Evolutionary conservation across 2,888 invertebrate genomes (phyloP).

Genomic region (Periphyllus acericola): DNA sequence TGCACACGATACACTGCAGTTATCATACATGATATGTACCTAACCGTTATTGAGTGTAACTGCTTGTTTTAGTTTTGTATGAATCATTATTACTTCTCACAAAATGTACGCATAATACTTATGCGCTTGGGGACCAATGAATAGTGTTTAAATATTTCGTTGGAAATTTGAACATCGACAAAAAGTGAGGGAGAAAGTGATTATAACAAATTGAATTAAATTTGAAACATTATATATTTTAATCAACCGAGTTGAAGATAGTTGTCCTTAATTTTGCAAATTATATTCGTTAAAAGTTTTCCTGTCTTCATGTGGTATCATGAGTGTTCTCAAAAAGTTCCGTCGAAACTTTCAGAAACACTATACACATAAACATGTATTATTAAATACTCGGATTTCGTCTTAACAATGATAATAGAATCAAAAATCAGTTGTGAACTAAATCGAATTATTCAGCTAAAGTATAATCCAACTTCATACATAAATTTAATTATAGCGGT

Average conservation of each 20-base stretch:
- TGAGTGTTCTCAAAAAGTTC: slow-evolving; percentile 23
- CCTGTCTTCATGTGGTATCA: background rate
- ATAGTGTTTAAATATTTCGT: background rate
- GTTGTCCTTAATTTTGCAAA: slow-evolving; percentile 51
- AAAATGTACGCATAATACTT: too few species aligned
- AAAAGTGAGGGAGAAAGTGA: background rate
- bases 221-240: slow-evolving; percentile 33
- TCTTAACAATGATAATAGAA: slow-evolving; percentile 23
- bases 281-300: slow-evolving; percentile 48
- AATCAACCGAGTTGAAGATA: slow-evolving; percentile 28
- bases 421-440: slow-evolving; percentile 3
- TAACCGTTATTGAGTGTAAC: too few species aligned
- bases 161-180: background rate
- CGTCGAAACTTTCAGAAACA: slow-evolving; percentile 18
- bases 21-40: too few species aligned
- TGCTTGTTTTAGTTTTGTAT: too few species aligned
- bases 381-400: slow-evolving; percentile 20
- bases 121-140: too few species aligned
- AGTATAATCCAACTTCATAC: background rate
- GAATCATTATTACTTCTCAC: too few species aligned
- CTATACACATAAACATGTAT: slow-evolving; percentile 19
- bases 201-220: slow-evolving; percentile 29
- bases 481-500: background rate
- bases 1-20: too few species aligned
- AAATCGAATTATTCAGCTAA: slow-evolving; percentile 17